These are phyloP conservation scores for Branchinecta lynchi DNA, from an alignment of 1,140 invertebrate genomes.

Conservation along the genomic window DNA sequence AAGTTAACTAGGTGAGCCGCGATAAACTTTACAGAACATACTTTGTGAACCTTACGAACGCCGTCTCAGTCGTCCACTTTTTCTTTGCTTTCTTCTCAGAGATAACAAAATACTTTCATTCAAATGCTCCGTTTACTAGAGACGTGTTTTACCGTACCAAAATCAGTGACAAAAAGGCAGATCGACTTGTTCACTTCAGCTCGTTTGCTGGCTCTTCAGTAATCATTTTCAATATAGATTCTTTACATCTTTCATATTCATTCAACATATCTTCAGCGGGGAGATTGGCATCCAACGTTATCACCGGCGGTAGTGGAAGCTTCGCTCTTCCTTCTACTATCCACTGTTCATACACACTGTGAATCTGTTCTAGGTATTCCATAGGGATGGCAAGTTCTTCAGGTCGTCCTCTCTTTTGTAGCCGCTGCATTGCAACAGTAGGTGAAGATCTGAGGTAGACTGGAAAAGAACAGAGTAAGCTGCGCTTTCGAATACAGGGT, in stretches of 20 bases:
- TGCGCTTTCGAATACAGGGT: conserved; percentile 18
- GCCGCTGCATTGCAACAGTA: conserved; percentile 58
- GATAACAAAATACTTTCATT: too few species aligned
- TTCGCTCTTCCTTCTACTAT: conserved; percentile 29
- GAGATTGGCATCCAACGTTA: neutral
- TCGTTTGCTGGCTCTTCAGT: too few species aligned
- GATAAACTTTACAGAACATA: too few species aligned
- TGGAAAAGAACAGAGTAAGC: conserved; percentile 34
- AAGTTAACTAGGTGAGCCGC: too few species aligned
- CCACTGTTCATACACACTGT: conserved; percentile 72
- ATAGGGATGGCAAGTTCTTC: conserved; percentile 59
- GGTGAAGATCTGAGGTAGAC: conserved; percentile 76
- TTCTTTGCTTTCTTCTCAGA: too few species aligned
- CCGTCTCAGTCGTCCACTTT: too few species aligned
- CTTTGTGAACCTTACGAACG: too few species aligned
- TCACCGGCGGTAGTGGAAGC: neutral
- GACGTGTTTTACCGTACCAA: too few species aligned
- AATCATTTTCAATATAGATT: neutral
- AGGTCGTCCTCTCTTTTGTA: conserved; percentile 51
- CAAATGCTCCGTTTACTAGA: too few species aligned
- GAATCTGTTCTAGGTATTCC: conserved; percentile 56
- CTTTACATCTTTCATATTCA: conserved; percentile 2
- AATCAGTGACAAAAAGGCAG: too few species aligned
- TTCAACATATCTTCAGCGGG: neutral
- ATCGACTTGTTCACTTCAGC: too few species aligned